Evolutionary conservation across 2,113 vertebrate species (phyloP), one percentile per base, ranked within the genome.

Genomic region (Tringa solitaria): DNA sequence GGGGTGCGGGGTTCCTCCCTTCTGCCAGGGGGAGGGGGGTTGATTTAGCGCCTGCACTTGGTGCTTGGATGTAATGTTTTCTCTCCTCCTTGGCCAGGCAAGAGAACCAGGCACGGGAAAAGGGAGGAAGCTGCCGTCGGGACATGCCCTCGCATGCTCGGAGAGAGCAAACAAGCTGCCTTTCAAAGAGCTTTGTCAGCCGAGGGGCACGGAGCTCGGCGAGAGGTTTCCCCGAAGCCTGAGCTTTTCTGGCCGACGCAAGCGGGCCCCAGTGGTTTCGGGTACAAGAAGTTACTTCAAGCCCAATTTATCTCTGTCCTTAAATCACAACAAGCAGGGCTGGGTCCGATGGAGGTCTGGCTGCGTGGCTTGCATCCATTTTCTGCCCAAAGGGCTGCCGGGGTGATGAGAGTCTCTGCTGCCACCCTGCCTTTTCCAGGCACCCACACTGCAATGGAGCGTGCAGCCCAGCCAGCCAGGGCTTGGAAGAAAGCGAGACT

Each of bases 391-490:
- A n/a, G 41, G 18, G 48, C 68, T 81, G 77, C 39, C 0, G 3
- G 54, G 28, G 20, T 12, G 26, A 5, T 8, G 68, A 35, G 76
- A 32, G 46, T 18, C 67, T 32, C n/a, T 2, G 14, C 8, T 12
- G 2, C 35, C 32, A 6, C 2, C 1, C 12, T 10, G 33, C 43
- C n/a, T 33, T 14, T 68, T n/a, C 70, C 70, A 20, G 23, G 46
- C 0, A 8, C 20, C 28, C 1, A 1, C 4, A 0, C 43, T 7
- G 6, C 1, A 1, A 18, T 0, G 6, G 53, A 32, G 30, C 0
- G 1, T 26, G 20, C 22, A 2, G 20, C 48, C 23, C 46, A 37
- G 27, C 39, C 30, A 16, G 64, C 18, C 57, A 22, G 39, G 46
- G 39, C 43, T 41, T 3, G 19, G 0, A 2, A 30, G 37, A 46